These are phyloP conservation scores for Pseudochirops cupreus DNA, from an alignment of 2,797 vertebrate species.

Conservation along the genomic window DNA sequence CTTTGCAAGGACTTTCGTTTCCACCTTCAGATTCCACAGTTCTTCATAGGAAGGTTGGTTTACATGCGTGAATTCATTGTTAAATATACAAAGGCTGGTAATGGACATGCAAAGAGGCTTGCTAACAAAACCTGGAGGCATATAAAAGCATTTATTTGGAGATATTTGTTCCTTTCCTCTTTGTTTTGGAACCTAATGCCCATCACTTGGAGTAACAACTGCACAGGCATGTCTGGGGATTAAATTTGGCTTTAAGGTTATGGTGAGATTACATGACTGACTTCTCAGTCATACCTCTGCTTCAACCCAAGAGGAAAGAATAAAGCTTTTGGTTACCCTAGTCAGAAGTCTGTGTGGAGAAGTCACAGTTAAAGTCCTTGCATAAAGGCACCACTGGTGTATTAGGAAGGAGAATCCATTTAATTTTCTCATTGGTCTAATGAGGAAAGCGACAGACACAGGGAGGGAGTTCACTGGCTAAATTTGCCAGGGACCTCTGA, in stretches of 20 bases:
- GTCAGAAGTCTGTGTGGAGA: constrained; percentile 46
- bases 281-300: constrained; percentile 19
- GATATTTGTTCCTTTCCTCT: constrained; percentile 21
- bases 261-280: not conserved
- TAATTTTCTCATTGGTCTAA: constrained; percentile 72
- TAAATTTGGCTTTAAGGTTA: constrained; percentile 19
- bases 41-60: not conserved
- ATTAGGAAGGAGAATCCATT: constrained; percentile 61
- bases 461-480: constrained; percentile 55
- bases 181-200: constrained; percentile 33
- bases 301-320: constrained; percentile 14
- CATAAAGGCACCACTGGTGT: constrained; percentile 52
- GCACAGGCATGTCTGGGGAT: not conserved
- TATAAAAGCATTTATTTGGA: not conserved
- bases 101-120: not conserved
- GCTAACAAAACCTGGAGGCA: not conserved
- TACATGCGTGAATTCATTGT: not conserved
- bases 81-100: not conserved
- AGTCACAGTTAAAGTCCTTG: constrained; percentile 58
- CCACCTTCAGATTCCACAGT: not conserved
- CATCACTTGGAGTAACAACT: not conserved
- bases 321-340: constrained; percentile 49
- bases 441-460: constrained; percentile 51
- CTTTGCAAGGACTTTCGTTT: not conserved
- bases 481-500: constrained; percentile 43